These are phyloP conservation scores for Stylophora pistillata DNA, from an alignment of 64 coral and sea anemone genomes.

Conservation along the genomic window DNA sequence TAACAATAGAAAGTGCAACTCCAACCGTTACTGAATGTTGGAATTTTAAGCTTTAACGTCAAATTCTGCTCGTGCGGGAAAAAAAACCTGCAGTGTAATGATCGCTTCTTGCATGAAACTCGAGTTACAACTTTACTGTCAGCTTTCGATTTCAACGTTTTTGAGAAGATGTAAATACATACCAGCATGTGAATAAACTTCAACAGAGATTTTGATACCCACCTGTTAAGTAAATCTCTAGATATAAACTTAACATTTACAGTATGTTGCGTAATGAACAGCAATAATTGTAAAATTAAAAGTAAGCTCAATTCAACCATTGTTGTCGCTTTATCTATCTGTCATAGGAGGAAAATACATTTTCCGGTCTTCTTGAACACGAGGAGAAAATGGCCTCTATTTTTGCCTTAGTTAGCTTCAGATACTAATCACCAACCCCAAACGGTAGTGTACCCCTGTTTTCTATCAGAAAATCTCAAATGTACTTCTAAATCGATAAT, in stretches of 20 bases:
- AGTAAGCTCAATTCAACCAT: not conserved
- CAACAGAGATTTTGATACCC: too few relatives aligned
- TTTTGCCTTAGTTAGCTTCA: conserved; percentile 14
- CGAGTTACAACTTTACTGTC: too few relatives aligned
- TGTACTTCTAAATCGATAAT: not conserved
- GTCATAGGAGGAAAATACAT: conserved; percentile 43
- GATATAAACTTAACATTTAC: not conserved
- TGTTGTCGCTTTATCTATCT: conserved; percentile 29
- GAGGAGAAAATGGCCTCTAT: conserved; percentile 35
- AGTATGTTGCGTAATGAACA: not conserved
- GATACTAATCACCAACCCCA: conserved; percentile 10
- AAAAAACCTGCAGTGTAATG: too few relatives aligned
- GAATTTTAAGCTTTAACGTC: too few relatives aligned
- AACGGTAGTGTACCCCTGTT: conserved; percentile 36
- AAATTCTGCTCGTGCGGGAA: too few relatives aligned
- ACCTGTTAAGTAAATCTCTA: not conserved
- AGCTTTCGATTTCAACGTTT: too few relatives aligned
- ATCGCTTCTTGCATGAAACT: too few relatives aligned
- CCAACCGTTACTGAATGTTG: too few relatives aligned
- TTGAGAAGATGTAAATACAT: too few relatives aligned
- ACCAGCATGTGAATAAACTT: not conserved
- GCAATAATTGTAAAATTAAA: conserved; percentile 2
- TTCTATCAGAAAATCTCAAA: too few relatives aligned
- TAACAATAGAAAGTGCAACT: too few relatives aligned
- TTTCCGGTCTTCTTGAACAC: conserved; percentile 30